A percentile compares a stretch with the other conserved stretches of the same genome.
Evolutionary conservation across 2,113 vertebrate species (phyloP).

Genomic region (Lanius ludovicianus): DNA sequence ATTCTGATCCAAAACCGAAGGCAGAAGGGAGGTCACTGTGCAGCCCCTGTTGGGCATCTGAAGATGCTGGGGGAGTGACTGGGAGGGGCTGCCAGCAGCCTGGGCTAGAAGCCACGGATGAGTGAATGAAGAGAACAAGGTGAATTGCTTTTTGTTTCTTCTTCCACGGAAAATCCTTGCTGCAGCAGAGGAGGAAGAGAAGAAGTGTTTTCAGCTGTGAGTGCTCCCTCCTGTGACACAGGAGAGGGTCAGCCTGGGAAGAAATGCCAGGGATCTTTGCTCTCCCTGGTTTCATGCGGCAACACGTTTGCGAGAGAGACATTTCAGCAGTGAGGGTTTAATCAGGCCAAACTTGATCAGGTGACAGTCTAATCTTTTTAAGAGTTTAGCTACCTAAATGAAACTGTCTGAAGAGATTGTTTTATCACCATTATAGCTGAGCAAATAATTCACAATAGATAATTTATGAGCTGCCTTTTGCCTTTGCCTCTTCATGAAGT

Average conservation of each 20-base stretch:
- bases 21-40: neutral
- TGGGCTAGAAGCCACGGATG: neutral
- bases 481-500: neutral
- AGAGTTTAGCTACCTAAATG: neutral
- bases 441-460: neutral
- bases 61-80: neutral
- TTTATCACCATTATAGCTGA: neutral
- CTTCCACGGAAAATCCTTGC: neutral
- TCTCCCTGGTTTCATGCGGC: neutral
- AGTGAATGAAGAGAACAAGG: neutral
- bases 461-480: conserved; percentile 4
- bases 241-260: neutral
- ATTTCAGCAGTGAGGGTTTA: neutral
- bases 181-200: neutral
- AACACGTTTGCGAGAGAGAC: fast-evolving
- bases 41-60: neutral
- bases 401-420: neutral
- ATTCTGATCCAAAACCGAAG: fast-evolving
- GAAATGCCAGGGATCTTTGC: neutral
- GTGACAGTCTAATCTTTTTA: neutral
- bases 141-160: neutral
- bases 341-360: neutral
- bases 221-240: neutral
- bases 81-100: fast-evolving
- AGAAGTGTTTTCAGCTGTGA: neutral